Evolutionary conservation across 2,113 vertebrate species (phyloP), one percentile per base, ranked within the genome.

Genomic region (Gallinago media): DNA sequence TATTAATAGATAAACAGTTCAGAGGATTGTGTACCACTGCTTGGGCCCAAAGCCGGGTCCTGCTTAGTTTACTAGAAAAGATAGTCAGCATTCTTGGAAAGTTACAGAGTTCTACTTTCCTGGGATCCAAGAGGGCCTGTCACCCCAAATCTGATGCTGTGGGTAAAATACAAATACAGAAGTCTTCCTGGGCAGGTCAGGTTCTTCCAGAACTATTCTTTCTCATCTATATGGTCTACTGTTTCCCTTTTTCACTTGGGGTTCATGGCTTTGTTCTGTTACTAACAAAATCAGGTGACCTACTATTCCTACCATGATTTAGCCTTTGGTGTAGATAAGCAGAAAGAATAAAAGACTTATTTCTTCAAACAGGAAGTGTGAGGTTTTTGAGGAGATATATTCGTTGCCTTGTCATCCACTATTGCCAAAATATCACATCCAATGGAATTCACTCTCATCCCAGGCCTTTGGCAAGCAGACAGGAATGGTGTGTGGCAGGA

Each of bases 1-100:
- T 63, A 96, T 92, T 96, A 95, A 94, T 63, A 96, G 80, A 89
- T 92, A 94, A 95, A 92, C 73, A 61, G 86, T 82, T 84, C 38
- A 91, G 70, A 91, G 80, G 92, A 54, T 32, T 87, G 52, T 72
- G 79, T 49, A 76, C 88, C 42, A 8, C 46, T 55, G 79, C 86
- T 66, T 26, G 70, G 89, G 94, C 84, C 62, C 29, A 2, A 74
- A 82, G 93, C 89, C 38, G 94, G 70, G 2, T 21, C 65, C 89
- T 81, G 73, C 66, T 96, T 89, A 65, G 61, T 31, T 84, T 27
- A 85, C 47, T 50, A 84, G 76, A 58, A 83, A 58, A 86, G 54
- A 42, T 6, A 76, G 16, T 1, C 15, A 85, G 25, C 0, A 9
- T 36, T 80, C 47, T 31, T 29, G 50, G 44, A 50, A 89, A 94